These are phyloP conservation scores for Notolepis coatsorum DNA, from an alignment of 2,797 vertebrate genomes.

Conservation along the genomic window DNA sequence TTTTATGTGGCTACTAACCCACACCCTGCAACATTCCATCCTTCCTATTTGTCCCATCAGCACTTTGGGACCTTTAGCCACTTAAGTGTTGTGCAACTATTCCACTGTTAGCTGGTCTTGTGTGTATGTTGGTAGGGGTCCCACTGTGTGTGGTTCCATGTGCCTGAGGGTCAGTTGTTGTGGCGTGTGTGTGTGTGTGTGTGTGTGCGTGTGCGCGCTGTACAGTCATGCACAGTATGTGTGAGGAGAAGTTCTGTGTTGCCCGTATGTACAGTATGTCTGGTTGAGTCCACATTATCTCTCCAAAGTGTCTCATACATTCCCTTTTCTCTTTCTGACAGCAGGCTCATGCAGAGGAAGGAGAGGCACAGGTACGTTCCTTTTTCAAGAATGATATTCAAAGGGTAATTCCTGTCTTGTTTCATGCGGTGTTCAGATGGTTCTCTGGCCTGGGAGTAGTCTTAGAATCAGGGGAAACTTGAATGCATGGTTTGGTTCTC, in stretches of 20 bases:
- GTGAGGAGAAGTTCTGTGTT: conserved; percentile 1
- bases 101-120: conserved; percentile 13
- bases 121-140: conserved; percentile 17
- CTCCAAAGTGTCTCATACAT: conserved; percentile 33
- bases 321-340: conserved; percentile 51
- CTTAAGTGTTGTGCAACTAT: conserved; percentile 11
- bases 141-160: conserved; percentile 5
- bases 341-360: conserved; percentile 63
- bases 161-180: conserved; percentile 34
- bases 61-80: conserved; percentile 27
- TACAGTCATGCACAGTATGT: too few species aligned
- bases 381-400: too few species aligned
- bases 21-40: conserved; percentile 20
- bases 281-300: background rate
- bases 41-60: conserved; percentile 20
- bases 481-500: too few species aligned
- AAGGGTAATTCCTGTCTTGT: too few species aligned
- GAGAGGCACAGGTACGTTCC: conserved; percentile 79
- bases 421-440: too few species aligned
- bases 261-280: background rate
- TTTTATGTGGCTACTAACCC: conserved; percentile 37
- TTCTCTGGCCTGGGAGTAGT: too few species aligned
- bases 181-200: background rate
- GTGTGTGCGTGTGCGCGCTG: too few species aligned
- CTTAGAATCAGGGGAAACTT: too few species aligned